These are phyloP conservation scores for Leptobrachium ailaonicum DNA, from an alignment of 2,113 vertebrate genomes.

Conservation along the genomic window DNA sequence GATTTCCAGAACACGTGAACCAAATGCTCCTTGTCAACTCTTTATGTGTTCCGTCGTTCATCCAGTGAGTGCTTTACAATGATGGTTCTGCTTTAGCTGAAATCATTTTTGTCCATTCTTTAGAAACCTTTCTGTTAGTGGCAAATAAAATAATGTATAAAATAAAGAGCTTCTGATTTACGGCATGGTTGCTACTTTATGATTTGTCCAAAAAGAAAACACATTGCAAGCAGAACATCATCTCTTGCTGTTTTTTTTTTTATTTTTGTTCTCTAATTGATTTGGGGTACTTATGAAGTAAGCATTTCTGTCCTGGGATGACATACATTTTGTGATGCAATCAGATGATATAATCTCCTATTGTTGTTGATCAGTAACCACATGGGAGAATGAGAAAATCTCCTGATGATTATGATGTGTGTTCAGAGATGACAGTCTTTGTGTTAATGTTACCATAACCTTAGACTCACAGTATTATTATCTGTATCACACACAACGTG, in stretches of 20 bases:
- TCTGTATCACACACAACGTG: slow-evolving; percentile 2
- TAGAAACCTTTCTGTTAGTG: too few species aligned
- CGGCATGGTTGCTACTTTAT: too few species aligned
- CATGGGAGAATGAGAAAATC: slow-evolving; percentile 4
- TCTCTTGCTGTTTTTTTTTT: background rate
- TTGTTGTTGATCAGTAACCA: background rate
- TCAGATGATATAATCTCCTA: slow-evolving; percentile 15
- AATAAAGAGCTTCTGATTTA: too few species aligned
- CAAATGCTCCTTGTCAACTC: too few species aligned
- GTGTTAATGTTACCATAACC: slow-evolving; percentile 9
- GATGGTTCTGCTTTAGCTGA: too few species aligned
- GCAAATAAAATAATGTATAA: too few species aligned
- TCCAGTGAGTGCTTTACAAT: background rate
- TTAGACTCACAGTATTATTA: background rate
- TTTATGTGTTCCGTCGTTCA: background rate
- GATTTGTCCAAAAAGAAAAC: too few species aligned
- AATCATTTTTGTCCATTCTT: too few species aligned
- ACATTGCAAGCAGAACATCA: too few species aligned
- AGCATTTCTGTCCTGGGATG: slow-evolving; percentile 22
- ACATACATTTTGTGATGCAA: slow-evolving; percentile 29
- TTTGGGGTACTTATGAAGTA: background rate
- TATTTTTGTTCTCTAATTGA: background rate
- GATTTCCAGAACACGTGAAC: too few species aligned
- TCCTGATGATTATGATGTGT: slow-evolving; percentile 30
- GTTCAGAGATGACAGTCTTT: too few species aligned